Evolutionary conservation across 2,113 vertebrate genomes (phyloP), one percentile per base, ranked within the genome.

Genomic region (Antigone vipio): DNA sequence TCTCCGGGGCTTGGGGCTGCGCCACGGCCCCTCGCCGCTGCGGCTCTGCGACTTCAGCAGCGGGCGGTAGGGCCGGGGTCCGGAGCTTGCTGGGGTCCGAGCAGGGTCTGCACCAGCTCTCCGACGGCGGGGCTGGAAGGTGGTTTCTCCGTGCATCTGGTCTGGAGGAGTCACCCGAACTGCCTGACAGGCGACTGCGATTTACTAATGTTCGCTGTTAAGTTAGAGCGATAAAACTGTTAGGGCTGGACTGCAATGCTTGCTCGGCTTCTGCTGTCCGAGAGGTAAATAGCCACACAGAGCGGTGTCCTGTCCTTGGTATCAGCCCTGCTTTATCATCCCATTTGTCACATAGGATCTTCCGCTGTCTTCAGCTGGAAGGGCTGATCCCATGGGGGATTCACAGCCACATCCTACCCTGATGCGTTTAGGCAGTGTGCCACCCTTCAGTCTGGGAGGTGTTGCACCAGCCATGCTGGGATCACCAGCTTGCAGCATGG

Each of bases 161-260:
- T 52, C 34, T 30, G 66, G 56, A 27, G 62, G 32, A 59, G 68
- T 26, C 44, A 0, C 8, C 18, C 30, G 16, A 35, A 6, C 22
- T 12, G 72, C 44, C 58, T 1, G 59, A 1, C 10, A 11, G 64
- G 60, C 20, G 24, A 2, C 63, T 12, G 77, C 30, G 0, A 26
- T 14, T 53, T 11, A 8, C 10, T 42, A 17, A 8, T 13, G 27
- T 38, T 42, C 8, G 6, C 85, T 32, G 60, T 23, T 60, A 2
- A 0, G 3, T 30, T 2, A 1, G 12, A 9, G 7, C 1, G 80
- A 4, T 15, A 6, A 34, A 11, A 6, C 11, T 5, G 6, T 18
- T 12, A 11, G 17, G 27, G 19, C 30, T 12, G 49, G 19, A 1
- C 16, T 17, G 30, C 40, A 42, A 42, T 12, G 40, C 40, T 42